Evolutionary conservation across 2,113 vertebrate genomes (phyloP), one percentile per base, ranked within the genome.

Genomic region (Glaucomys volans): DNA sequence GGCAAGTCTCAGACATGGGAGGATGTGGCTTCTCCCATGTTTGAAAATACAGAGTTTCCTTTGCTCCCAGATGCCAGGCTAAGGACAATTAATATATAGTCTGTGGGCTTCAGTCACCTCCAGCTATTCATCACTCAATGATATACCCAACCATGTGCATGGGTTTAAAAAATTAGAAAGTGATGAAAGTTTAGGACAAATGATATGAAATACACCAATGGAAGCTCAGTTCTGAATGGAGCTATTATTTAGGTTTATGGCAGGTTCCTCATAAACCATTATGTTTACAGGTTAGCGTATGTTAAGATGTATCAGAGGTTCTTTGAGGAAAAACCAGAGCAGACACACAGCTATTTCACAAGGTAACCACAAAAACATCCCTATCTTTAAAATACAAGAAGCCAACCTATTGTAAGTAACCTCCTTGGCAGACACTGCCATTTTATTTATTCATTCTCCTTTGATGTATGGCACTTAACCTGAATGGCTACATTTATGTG

Each of bases 351-450:
- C 8, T 80, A 89, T 52, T 87, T 83, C 91, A 16, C 3, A 0
- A 30, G n/a, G 32, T 75, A 91, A 66, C n/a, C 96, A 75, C 54
- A 92, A 86, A 92, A 95, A 66, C 30, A 40, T 20, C 87, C 54
- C 12, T 84, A 42, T 75, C 95, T 95, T 97, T 96, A 94, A 66
- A 96, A 77, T 64, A 59, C 57, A 47, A 81, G 86, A 40, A 83
- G 35, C 87, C 67, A 28, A 67, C 57, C 82, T 75, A n/a, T 83
- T 22, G 35, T 95, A 87, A 87, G 35, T 95, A 87, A 87, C 71
- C 44, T 94, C 52, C 47, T 84, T 26, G 77, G 96, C 83, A 88
- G 94, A 92, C 1, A 18, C 4, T 64, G 4, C 11, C 2, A 10
- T 50, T 50, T 94, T 92, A 67, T 93, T 87, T 20, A 62, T 95